A percentile compares a stretch with the other conserved stretches of the same genome.
phyloP scores from a whole-genome alignment of 2,888 invertebrate genomes.

The Cephus sareptanus region DNA sequence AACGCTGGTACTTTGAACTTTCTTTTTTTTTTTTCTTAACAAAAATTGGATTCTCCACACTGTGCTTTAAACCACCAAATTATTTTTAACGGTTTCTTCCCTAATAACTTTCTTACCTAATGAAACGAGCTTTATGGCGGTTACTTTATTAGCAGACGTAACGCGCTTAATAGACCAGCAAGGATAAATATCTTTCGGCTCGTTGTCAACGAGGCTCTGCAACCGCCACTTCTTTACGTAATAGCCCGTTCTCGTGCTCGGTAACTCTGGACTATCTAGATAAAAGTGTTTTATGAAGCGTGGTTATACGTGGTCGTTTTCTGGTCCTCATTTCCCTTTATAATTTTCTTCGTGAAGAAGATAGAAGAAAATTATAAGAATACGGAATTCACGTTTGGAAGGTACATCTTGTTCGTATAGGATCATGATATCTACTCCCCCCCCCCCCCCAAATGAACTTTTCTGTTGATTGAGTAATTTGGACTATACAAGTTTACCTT shows the following conservation, averaged over 20 bases:
- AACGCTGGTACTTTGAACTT: neutral
- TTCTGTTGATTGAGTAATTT: too few relatives aligned
- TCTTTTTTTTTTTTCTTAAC: neutral
- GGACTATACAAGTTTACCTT: too few relatives aligned
- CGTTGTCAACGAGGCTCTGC: neutral
- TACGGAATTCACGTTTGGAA: neutral
- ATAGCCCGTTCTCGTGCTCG: conserved; percentile 47
- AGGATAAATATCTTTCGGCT: neutral
- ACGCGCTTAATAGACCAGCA: neutral
- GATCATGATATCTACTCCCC: neutral
- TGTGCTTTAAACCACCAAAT: neutral
- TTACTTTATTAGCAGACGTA: neutral
- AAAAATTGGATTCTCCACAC: neutral
- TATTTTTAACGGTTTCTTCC: neutral
- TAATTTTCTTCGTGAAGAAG: neutral
- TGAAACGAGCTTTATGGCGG: neutral
- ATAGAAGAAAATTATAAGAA: neutral
- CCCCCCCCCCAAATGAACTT: too few relatives aligned
- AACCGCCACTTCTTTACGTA: conserved; percentile 38
- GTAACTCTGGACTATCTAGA: conserved; percentile 48
- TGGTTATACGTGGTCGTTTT: neutral
- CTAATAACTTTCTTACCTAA: conserved; percentile 6
- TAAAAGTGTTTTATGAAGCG: conserved; percentile 48
- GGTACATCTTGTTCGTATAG: neutral
- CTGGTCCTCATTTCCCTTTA: neutral